These are phyloP conservation scores for Brachionus sp. DNA, from an alignment of 1,140 invertebrate species.

Conservation along the genomic window DNA sequence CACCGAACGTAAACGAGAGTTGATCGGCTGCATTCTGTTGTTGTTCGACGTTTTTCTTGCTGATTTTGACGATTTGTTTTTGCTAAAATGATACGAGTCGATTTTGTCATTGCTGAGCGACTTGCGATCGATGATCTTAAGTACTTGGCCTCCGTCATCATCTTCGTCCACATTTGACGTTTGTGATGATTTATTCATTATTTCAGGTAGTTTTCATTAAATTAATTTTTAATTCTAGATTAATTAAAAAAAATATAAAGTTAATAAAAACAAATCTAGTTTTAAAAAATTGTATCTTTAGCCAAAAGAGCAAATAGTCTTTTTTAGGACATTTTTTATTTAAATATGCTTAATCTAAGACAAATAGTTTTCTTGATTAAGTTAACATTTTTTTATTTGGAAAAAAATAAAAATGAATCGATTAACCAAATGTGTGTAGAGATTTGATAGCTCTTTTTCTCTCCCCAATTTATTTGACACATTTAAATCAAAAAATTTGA, in stretches of 20 bases:
- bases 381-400: conserved; percentile 1
- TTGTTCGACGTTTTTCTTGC: not conserved
- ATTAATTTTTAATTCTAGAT: not conserved
- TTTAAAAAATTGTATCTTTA: not conserved
- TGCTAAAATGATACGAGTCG: not conserved
- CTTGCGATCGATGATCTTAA: not conserved
- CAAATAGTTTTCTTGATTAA: not conserved
- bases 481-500: not conserved
- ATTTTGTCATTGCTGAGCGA: not conserved
- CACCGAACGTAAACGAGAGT: not conserved
- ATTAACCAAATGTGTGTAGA: too few species aligned
- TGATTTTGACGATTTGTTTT: not conserved
- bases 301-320: not conserved
- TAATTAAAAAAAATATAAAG: not conserved
- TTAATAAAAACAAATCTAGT: not conserved
- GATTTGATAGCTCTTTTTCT: too few species aligned
- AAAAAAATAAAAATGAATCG: too few species aligned
- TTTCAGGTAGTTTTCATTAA: conserved; percentile 21
- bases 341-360: not conserved
- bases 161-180: conserved; percentile 21
- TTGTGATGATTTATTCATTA: conserved; percentile 28
- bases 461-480: not conserved
- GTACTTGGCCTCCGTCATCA: not conserved
- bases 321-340: not conserved
- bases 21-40: not conserved